Evolutionary conservation across 2,888 invertebrate species (phyloP).

Genomic region (Sinotaia quadrata): DNA sequence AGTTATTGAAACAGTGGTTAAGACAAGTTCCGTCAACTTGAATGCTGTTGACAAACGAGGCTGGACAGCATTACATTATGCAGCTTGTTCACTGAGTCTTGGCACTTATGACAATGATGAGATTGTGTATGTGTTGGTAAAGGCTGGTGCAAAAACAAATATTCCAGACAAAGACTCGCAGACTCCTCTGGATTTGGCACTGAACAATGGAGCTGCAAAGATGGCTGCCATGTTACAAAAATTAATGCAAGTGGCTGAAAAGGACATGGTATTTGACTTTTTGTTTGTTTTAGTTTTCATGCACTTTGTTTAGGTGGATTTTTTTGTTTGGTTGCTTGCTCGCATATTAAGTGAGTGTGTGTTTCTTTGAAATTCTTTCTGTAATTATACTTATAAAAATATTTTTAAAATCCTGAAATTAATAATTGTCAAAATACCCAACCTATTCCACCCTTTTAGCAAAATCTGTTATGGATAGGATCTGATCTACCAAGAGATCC

Average conservation of each 20-base stretch:
- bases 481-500: too few relatives aligned
- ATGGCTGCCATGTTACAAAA: conserved; percentile 35
- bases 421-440: too few relatives aligned
- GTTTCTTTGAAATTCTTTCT: too few relatives aligned
- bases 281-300: too few relatives aligned
- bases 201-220: conserved; percentile 31
- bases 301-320: not conserved
- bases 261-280: not conserved
- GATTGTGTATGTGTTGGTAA: conserved; percentile 36
- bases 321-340: not conserved
- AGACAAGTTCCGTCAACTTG: conserved; percentile 39
- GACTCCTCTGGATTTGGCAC: conserved; percentile 45
- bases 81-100: conserved; percentile 13
- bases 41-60: conserved; percentile 34
- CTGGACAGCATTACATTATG: conserved; percentile 39
- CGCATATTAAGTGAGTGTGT: not conserved
- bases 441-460: too few relatives aligned
- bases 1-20: conserved; percentile 24
- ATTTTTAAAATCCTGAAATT: too few relatives aligned
- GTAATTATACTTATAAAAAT: too few relatives aligned
- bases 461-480: too few relatives aligned
- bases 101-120: conserved; percentile 43
- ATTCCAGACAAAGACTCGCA: conserved; percentile 55
- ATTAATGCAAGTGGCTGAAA: conserved; percentile 15
- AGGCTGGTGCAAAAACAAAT: conserved; percentile 45